Base-by-base conservation (phyloP, 2,888 invertebrate species). In the Calameuta idolon region DNA sequence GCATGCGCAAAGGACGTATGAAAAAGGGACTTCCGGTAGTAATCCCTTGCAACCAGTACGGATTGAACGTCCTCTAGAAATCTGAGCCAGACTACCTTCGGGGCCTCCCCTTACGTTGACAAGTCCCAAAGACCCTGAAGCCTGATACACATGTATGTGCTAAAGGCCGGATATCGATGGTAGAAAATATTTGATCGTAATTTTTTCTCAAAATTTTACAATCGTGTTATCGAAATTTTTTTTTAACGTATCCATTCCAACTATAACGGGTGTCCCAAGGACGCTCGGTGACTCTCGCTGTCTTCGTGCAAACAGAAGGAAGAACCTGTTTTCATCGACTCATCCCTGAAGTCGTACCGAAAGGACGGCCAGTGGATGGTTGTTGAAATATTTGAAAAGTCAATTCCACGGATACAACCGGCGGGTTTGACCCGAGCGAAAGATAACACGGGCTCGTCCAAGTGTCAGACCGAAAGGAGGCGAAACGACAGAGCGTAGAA, bases 1-100 rank as follows among this genome's bases (percentile, higher is more conserved):
- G 81, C 68, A 34, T 33, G 80, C 78, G 77, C 75, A 81, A 84
- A 83, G 82, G 81, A 78, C 81, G 84, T 82, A 83, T 81, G 85
- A 85, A 71, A 71, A n/a, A 71, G 15, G 40, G 40, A 15, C 40
- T 15, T 40, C 40, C 40, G 40, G 15, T 15, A 23, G 2, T 9
- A 0, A 33, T 33, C 5, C 5, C 23, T 23, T 23, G 40, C 23
- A 2, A 4, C 15, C 15, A 5, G 40, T 40, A 0, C 23, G 1
- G 23, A 1, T 40, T 23, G 40, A 40, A 15, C 40, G 2, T 15
- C 15, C 37, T 40, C 40, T 35, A 40, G 5, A 40, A 23, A 40
- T 23, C 40, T 40, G 40, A 15, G 5, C 5, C 4, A 5, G 23
- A 15, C 23, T 40, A 40, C 11, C 3, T 30, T 11, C 12, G 5